Evolutionary conservation across 2,797 vertebrate species (phyloP), one percentile per base, ranked within the genome.

Genomic region (Sebastiscus albofasciatus): DNA sequence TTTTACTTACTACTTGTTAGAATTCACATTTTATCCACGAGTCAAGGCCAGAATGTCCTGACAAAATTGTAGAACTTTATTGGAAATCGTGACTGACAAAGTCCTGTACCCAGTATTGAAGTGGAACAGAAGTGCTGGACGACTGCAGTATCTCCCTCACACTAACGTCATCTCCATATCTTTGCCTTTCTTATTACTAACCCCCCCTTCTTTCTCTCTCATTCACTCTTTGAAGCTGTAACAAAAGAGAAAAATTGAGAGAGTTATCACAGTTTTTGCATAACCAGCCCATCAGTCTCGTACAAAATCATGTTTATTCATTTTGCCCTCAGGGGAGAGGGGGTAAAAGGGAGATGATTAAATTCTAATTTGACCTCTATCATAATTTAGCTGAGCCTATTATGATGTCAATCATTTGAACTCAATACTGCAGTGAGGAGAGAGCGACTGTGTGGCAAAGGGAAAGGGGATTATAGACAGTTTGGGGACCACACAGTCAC

Each of bases 321-420:
- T 95, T 78, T 87, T 86, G 82, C 83, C 90, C 91, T 91, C 87
- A 49, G 87, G 92, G 93, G 92, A 90, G 76, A 79, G 72, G 80
- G 86, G 85, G 90, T 91, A 91, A 93, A 93, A 93, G 88, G 88
- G 92, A 93, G 85, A 93, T 94, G 93, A 97, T 96, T 96, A 95
- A 92, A 96, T 96, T 96, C 91, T 93, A 94, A 94, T 96, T 95
- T 96, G 96, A 96, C 96, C 95, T 95, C 92, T 94, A 94, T 95
- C 94, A 93, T 94, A 94, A 94, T 96, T 95, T 92, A 92, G 93
- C 81, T 80, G 86, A 94, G 89, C 91, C 93, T 91, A 94, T 95
- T 94, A 94, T 93, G 83, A 90, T 90, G 94, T 95, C 96, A 96
- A 90, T 96, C 95, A 96, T 91, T 87, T 69, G 26, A 90, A 93